Evolutionary conservation across 2,113 vertebrate genomes (phyloP).

Genomic region (Sprattus sprattus): DNA sequence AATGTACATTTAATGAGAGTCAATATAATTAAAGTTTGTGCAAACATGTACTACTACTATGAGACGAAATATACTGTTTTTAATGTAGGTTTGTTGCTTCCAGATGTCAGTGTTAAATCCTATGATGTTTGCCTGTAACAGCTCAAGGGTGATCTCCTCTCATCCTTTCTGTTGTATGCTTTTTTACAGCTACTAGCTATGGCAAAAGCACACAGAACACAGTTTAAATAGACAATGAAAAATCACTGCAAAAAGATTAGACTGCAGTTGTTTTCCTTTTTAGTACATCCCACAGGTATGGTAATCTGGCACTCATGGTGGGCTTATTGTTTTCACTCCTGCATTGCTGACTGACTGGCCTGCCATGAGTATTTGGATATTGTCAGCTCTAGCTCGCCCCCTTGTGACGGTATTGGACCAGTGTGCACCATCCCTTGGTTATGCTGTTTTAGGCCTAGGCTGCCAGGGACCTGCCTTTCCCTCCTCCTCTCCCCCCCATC

Average conservation of each 20-base stretch:
- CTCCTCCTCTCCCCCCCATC: background rate
- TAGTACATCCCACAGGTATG: no score
- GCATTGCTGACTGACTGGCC: no score
- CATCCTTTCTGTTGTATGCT: background rate
- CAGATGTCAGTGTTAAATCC: background rate
- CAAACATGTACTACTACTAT: background rate
- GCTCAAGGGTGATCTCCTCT: no score
- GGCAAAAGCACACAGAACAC: background rate
- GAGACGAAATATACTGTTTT: background rate
- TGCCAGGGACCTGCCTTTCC: background rate
- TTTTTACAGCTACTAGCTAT: background rate
- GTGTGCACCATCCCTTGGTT: background rate
- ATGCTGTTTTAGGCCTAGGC: background rate
- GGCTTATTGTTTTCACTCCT: no score
- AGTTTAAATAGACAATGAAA: background rate
- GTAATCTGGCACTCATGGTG: no score
- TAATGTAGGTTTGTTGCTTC: background rate
- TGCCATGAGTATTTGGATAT: no score
- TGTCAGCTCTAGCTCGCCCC: no score
- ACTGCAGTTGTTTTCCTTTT: background rate
- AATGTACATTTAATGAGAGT: constrained; percentile 1
- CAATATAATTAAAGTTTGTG: background rate
- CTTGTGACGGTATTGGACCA: no score
- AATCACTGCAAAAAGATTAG: background rate
- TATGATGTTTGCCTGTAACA: background rate